Evolutionary conservation across 2,113 vertebrate genomes (phyloP).

Genomic region (Pipa parva): DNA sequence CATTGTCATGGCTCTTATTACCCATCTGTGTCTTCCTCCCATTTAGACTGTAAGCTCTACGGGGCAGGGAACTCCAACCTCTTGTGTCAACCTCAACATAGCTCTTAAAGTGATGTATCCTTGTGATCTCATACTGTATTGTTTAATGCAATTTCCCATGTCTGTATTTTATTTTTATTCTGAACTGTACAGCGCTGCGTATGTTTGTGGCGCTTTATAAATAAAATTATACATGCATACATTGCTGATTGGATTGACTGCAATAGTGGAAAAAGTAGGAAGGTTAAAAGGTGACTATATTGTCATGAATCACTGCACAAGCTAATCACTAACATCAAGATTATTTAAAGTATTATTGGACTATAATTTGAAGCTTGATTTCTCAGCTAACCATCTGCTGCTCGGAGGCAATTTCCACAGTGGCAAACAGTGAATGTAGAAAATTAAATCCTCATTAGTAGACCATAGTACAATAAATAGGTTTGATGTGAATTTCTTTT

Average conservation of each 20-base stretch:
- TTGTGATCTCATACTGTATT: no score
- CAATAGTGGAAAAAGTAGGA: conserved; percentile 5
- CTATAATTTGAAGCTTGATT: conserved; percentile 38
- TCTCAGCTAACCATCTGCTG: conserved; percentile 46
- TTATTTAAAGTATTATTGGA: conserved; percentile 45
- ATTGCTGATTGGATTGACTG: conserved; percentile 10
- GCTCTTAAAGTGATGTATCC: no score
- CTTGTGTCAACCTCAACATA: no score
- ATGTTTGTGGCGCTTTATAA: background rate
- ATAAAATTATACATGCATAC: background rate
- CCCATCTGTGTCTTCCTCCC: no score
- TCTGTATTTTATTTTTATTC: no score
- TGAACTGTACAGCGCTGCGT: no score
- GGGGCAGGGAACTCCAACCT: no score
- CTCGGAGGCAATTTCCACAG: conserved; percentile 43
- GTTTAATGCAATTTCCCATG: no score
- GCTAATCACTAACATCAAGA: conserved; percentile 30
- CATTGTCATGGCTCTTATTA: no score
- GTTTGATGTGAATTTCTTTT: background rate
- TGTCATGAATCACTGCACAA: conserved; percentile 16
- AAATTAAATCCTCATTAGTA: conserved; percentile 31
- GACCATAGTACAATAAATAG: conserved; percentile 9
- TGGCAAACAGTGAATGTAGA: conserved; percentile 43
- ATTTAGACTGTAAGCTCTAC: no score
- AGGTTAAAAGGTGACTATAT: conserved; percentile 35